Evolutionary conservation across 2,113 vertebrate species (phyloP), one percentile per base, ranked within the genome.

Genomic region (Raja brachyura): DNA sequence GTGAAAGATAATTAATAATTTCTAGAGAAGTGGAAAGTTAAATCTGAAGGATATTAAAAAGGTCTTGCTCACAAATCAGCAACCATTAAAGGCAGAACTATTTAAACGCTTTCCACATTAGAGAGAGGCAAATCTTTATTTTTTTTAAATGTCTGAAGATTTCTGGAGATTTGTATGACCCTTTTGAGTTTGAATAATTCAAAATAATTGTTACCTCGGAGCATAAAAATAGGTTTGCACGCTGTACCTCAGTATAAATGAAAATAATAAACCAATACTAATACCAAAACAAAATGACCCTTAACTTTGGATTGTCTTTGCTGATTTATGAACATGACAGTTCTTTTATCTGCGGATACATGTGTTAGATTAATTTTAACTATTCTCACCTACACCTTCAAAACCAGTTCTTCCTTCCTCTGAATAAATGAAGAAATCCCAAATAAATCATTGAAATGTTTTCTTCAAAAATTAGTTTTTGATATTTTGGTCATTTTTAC

Each of bases 1-100:
- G 83, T 88, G 83, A 61, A 88, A 88, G 83, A 66, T 61, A 88
- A 83, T 25, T 83, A 56, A 85, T 85, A 83, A n/a, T 88, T 88
- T 63, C 11, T 13, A 61, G 83, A 2, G 5, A 63, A 63, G 28
- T 88, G 83, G n/a, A 88, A 88, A 88, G 83, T n/a, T 88, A 88
- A 48, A 88, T 31, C 63, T 61, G 63, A 28, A 31, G 25, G 10
- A 61, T 31, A 59, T 86, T 59, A 86, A 86, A 86, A 86, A 88
- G 31, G 59, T 63, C 83, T 63, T 88, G 59, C 28, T 88, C 59
- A 63, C 25, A 63, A n/a, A 31, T 66, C 14, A 88, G 59, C 83
- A 88, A 88, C 13, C 59, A 61, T 86, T 86, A 86, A 83, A 83
- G 56, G 2, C 48, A 48, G 48, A 56, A 83, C 56, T 16, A 88